These are phyloP conservation scores for Aphodius sticticus DNA, from an alignment of 2,888 invertebrate species.

Conservation along the genomic window DNA sequence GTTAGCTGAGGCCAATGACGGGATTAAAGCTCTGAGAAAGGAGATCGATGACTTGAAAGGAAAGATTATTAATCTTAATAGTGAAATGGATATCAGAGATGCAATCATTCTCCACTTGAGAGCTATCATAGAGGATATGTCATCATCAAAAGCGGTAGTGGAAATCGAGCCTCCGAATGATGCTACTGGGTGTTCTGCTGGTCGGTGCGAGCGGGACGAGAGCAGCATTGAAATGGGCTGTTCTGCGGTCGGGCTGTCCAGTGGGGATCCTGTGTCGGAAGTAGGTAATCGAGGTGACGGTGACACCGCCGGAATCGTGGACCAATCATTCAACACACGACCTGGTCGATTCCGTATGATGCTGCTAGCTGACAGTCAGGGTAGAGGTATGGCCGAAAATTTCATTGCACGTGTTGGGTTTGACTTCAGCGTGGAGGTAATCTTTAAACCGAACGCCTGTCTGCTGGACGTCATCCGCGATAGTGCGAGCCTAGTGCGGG, in stretches of 20 bases:
- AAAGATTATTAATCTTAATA: not conserved
- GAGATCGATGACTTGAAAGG: not conserved
- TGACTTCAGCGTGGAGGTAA: not conserved
- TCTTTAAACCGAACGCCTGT: not conserved
- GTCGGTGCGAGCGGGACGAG: not conserved
- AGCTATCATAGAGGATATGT: not conserved
- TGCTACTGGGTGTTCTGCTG: not conserved
- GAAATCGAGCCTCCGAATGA: not conserved
- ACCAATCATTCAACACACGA: not conserved
- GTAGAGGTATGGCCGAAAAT: not conserved
- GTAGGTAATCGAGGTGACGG: not conserved
- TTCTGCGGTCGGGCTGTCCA: not conserved
- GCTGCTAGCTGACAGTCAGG: not conserved
- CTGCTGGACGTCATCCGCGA: not conserved
- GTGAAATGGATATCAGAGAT: not conserved
- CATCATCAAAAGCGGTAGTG: not conserved
- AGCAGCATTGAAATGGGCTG: not conserved
- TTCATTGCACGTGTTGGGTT: not conserved
- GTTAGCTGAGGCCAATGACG: not conserved
- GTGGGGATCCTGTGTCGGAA: not conserved
- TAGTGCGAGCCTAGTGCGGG: not conserved
- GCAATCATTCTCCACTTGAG: not conserved
- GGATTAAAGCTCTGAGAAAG: not conserved
- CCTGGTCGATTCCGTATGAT: not conserved
- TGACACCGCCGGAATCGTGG: not conserved